These are phyloP conservation scores for Berghia stephanieae DNA, from an alignment of 1,140 invertebrate genomes.

Conservation along the genomic window DNA sequence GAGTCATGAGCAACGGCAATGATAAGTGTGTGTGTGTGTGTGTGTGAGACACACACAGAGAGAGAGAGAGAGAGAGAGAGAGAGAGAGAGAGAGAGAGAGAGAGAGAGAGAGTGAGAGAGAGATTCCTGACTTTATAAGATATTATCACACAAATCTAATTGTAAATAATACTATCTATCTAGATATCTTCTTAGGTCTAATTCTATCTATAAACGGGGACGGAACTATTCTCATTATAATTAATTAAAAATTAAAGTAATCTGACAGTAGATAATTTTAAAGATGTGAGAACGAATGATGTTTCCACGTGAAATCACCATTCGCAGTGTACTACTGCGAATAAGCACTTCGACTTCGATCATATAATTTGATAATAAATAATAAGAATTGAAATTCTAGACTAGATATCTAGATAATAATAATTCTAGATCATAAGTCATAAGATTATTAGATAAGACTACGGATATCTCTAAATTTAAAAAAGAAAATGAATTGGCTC, in stretches of 20 bases:
- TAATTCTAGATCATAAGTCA: too few species aligned
- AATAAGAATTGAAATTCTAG: too few species aligned
- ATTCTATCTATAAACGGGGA: not conserved
- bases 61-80: not conserved
- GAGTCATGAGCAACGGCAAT: too few species aligned
- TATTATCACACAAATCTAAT: not conserved
- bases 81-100: slow-evolving; percentile 20
- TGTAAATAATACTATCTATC: not conserved
- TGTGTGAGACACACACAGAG: not conserved
- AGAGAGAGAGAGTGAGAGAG: slow-evolving; percentile 17
- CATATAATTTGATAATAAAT: too few species aligned
- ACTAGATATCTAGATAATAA: too few species aligned
- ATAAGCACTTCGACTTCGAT: too few species aligned
- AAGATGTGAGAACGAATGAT: too few species aligned
- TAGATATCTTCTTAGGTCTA: not conserved
- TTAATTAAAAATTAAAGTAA: not conserved
- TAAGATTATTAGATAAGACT: too few species aligned
- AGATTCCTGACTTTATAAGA: not conserved
- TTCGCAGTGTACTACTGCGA: too few species aligned
- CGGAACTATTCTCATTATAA: not conserved
- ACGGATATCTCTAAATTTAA: not conserved
- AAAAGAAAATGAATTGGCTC: too few species aligned
- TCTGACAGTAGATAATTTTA: too few species aligned
- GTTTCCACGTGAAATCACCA: too few species aligned
- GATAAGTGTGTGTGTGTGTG: not conserved